Evolutionary conservation across 1,140 invertebrate species (phyloP), one percentile per base, ranked within the genome.

Genomic region (Panagrolaimus sp.): DNA sequence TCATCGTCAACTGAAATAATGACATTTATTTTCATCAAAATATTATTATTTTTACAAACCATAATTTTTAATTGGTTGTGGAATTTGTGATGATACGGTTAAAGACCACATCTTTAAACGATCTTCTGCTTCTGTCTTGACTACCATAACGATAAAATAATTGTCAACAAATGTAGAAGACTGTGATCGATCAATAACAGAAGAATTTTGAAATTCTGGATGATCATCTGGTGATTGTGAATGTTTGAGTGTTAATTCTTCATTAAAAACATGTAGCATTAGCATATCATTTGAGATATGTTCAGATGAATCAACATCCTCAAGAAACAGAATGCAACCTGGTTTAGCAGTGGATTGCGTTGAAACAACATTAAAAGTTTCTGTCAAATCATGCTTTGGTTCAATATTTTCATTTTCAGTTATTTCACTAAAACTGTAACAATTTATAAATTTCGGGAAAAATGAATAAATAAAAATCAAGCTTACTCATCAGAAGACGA

Each of bases 361-460:
- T n/a, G 93, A 96, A n/a, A 98, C 93, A 70, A 98, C 93, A 84
- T 93, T 92, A 70, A 96, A 93, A 75, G 89, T 89, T 77, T 93
- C 91, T 73, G 91, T 88, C 14, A 93, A 57, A 8, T 47, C 70
- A 48, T 9, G 20, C 25, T 20, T 16, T 13, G 67, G 45, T 72
- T 44, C 71, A 61, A 16, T 63, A 16, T 66, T 66, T 16, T 44
- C 64, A n/a, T 38, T 69, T 63, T 51, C 23, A 13, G 7, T 38
- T 38, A 38, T 38, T 38, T 38, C 31, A 38, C 31, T 38, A 7
- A 38, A 38, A 38, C 31, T 38, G 31, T n/a, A 38, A 38, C 31
- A 38, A 2, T 25, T 45, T 45, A 42, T 14, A 44, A 23, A n/a
- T n/a, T 13, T 23, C n/a, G 4, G 1, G 2, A 38, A 38, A 11